Evolutionary conservation across 1,140 invertebrate species (phyloP).

Genomic region (Oedothorax gibbosus): DNA sequence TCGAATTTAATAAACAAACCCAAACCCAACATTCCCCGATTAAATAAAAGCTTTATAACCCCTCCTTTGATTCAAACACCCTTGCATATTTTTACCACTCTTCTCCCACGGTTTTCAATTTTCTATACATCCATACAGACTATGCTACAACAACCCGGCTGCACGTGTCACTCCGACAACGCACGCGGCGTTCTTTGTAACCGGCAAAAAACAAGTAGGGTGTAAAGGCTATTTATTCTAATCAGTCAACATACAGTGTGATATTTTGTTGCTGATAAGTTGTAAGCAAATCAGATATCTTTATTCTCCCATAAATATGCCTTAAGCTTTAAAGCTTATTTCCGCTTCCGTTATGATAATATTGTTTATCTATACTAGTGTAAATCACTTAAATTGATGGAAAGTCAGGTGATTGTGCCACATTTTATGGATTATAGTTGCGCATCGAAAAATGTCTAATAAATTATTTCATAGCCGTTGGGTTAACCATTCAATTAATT

Average conservation of each 20-base stretch:
- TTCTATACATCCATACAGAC: no score
- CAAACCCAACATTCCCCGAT: no score
- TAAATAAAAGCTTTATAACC: no score
- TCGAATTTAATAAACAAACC: no score
- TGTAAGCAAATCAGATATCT: slow-evolving; percentile 36
- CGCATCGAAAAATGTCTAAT: no score
- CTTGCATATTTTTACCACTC: not conserved
- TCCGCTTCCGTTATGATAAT: slow-evolving; percentile 33
- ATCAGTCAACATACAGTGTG: slow-evolving; percentile 32
- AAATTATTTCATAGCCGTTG: no score
- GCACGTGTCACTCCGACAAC: not conserved
- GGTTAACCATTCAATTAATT: no score
- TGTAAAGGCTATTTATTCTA: slow-evolving; percentile 21
- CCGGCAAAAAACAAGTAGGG: not conserved
- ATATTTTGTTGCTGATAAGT: not conserved
- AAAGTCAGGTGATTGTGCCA: no score
- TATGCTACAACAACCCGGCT: not conserved
- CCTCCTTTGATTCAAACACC: no score
- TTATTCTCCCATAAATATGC: slow-evolving; percentile 45
- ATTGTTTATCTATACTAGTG: slow-evolving; percentile 37
- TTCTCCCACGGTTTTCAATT: not conserved
- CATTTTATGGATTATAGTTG: no score
- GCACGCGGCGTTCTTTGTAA: slow-evolving; percentile 3
- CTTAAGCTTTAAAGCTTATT: slow-evolving; percentile 13
- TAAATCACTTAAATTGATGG: slow-evolving; percentile 13